Percentiles rank a stretch among this genome's conserved stretches.
These are phyloP conservation scores for Eupleurogrammus muticus DNA, from an alignment of 2,797 vertebrate genomes.

Conservation along the genomic window DNA sequence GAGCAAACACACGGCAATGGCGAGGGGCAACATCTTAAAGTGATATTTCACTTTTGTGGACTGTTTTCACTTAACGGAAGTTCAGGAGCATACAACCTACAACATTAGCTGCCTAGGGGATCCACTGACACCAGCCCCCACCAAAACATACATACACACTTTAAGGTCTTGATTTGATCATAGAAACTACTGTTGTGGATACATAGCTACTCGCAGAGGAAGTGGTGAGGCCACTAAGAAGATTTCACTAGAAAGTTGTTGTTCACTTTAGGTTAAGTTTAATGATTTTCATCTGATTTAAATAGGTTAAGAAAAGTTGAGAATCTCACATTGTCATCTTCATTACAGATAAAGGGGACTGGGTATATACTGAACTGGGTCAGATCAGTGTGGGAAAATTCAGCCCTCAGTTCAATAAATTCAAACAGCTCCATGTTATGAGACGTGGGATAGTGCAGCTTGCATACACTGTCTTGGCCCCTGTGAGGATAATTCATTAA, in stretches of 20 bases:
- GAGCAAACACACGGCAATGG: slow-evolving; percentile 75
- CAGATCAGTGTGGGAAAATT: slow-evolving; percentile 82
- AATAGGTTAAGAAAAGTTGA: slow-evolving; percentile 52
- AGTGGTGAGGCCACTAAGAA: slow-evolving; percentile 25
- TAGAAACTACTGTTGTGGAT: slow-evolving; percentile 31
- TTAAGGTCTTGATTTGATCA: slow-evolving; percentile 48
- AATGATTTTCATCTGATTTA: slow-evolving; percentile 55
- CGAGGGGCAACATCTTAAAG: slow-evolving; percentile 69
- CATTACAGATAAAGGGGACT: slow-evolving; percentile 59
- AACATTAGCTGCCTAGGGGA: slow-evolving; percentile 59
- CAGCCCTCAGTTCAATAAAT: slow-evolving; percentile 79
- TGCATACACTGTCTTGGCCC: slow-evolving; percentile 78
- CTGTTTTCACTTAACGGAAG: slow-evolving; percentile 74
- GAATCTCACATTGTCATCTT: slow-evolving; percentile 66
- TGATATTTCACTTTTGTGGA: slow-evolving; percentile 74
- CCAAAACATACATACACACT: slow-evolving; percentile 17
- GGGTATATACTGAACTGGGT: slow-evolving; percentile 66
- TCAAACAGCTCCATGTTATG: slow-evolving; percentile 80
- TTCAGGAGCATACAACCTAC: slow-evolving; percentile 64
- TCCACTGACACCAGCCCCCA: slow-evolving; percentile 10
- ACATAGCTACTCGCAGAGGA: slow-evolving; percentile 23
- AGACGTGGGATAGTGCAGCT: slow-evolving; percentile 81
- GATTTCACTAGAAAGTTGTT: slow-evolving; percentile 16
- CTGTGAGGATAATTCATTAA: slow-evolving; percentile 85
- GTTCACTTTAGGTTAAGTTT: slow-evolving; percentile 39